These are phyloP conservation scores for Lordiphosa mommai DNA, from an alignment of 1,140 invertebrate species.

Conservation along the genomic window DNA sequence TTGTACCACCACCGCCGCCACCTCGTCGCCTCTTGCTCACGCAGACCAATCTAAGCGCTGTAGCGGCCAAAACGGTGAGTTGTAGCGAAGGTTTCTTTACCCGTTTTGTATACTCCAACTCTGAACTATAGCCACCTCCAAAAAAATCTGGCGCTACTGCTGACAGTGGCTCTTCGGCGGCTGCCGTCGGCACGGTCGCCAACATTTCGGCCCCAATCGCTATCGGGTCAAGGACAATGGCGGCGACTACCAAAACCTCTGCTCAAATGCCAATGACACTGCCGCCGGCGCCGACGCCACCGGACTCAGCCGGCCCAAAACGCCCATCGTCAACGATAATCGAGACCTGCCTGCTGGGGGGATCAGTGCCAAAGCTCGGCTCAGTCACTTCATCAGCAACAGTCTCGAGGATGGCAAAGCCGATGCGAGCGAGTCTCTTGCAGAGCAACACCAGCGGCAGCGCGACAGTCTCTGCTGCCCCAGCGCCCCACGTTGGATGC, in stretches of 20 bases:
- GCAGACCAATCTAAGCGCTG: constrained; percentile 68
- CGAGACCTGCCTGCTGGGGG: constrained; percentile 75
- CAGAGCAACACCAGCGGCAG: background rate
- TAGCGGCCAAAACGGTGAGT: constrained; percentile 48
- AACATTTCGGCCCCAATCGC: constrained; percentile 59
- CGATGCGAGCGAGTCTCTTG: constrained; percentile 60
- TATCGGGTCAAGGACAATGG: constrained; percentile 66
- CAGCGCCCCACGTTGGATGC: constrained; percentile 66
- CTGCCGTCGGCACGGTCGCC: constrained; percentile 58
- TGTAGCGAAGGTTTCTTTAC: too few relatives aligned
- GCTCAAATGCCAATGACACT: constrained; percentile 5
- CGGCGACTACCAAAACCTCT: constrained; percentile 65
- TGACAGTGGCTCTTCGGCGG: constrained; percentile 78
- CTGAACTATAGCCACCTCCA: constrained; percentile 45
- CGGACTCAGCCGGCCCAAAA: constrained; percentile 33
- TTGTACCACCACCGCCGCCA: constrained; percentile 75
- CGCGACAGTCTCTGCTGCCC: constrained; percentile 81
- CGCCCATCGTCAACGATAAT: constrained; percentile 78
- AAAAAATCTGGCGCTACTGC: constrained; percentile 79
- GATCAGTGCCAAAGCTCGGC: constrained; percentile 47
- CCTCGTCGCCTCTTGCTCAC: constrained; percentile 72
- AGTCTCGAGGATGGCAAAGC: constrained; percentile 79
- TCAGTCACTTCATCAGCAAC: constrained; percentile 77
- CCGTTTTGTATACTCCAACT: background rate
- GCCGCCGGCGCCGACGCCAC: background rate